These are phyloP conservation scores for Meandrusa payeni DNA, from an alignment of 2,888 invertebrate species.

Conservation along the genomic window DNA sequence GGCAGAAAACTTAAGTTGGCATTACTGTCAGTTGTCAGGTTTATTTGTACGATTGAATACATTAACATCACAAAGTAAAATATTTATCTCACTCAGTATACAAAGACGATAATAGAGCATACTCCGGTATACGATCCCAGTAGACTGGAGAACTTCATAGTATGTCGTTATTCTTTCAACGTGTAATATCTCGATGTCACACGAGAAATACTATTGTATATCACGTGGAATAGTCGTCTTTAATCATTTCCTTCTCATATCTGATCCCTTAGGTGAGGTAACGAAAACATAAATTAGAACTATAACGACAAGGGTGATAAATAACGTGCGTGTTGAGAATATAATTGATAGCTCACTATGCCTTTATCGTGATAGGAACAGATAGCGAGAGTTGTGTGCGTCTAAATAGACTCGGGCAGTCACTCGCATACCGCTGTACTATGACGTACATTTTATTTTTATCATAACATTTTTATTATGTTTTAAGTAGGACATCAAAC, in stretches of 20 bases:
- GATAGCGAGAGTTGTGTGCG: slow-evolving; percentile 16
- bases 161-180: no score
- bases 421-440: slow-evolving; percentile 22
- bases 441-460: slow-evolving; percentile 25
- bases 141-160: no score
- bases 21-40: no score
- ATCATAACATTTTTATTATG: slow-evolving; percentile 25
- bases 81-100: no score
- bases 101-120: no score
- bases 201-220: not conserved
- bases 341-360: slow-evolving; percentile 11
- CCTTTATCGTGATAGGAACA: slow-evolving; percentile 18
- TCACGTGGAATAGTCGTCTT: not conserved
- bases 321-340: not conserved
- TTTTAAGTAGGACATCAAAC: slow-evolving; percentile 25
- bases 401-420: slow-evolving; percentile 19
- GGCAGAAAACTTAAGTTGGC: no score
- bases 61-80: no score
- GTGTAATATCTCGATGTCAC: no score
- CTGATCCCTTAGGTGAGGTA: not conserved
- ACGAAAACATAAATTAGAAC: not conserved
- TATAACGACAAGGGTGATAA: not conserved
- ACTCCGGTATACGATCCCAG: no score
- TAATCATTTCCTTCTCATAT: not conserved
- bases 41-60: no score